These are phyloP conservation scores for Ursus arctos DNA, from an alignment of 2,113 vertebrate species.

Conservation along the genomic window DNA sequence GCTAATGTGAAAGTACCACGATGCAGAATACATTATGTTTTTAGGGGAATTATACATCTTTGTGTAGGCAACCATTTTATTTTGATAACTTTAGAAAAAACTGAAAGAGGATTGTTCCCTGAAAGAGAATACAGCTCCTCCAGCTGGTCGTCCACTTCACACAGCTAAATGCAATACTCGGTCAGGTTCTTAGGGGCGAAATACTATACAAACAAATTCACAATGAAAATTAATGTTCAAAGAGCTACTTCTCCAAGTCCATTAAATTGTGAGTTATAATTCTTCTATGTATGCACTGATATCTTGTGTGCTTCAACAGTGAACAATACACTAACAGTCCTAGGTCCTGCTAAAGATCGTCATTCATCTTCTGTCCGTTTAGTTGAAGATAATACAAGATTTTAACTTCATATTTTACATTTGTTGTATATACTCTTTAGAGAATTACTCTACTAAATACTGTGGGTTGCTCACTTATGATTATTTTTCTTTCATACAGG, in stretches of 20 bases:
- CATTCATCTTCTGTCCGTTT: neutral
- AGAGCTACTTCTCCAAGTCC: neutral
- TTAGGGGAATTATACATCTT: neutral
- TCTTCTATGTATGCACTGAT: neutral
- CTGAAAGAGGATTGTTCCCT: neutral
- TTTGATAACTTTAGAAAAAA: neutral
- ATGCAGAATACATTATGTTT: neutral
- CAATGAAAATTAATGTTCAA: neutral
- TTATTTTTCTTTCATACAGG: neutral
- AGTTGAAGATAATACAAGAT: neutral
- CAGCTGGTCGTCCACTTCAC: neutral
- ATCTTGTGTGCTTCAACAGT: neutral
- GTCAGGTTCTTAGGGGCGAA: neutral
- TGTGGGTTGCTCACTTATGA: neutral
- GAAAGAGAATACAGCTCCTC: neutral
- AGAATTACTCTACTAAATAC: neutral
- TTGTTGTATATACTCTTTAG: neutral
- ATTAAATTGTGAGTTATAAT: neutral
- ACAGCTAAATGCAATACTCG: neutral
- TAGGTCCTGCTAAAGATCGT: neutral
- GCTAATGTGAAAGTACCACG: neutral
- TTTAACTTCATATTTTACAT: neutral
- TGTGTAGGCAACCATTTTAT: neutral
- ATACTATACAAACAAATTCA: neutral
- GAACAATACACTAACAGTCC: neutral